Base-by-base conservation (phyloP, 1,140 invertebrate genomes). In the Pseudomyrmex sp. region DNA sequence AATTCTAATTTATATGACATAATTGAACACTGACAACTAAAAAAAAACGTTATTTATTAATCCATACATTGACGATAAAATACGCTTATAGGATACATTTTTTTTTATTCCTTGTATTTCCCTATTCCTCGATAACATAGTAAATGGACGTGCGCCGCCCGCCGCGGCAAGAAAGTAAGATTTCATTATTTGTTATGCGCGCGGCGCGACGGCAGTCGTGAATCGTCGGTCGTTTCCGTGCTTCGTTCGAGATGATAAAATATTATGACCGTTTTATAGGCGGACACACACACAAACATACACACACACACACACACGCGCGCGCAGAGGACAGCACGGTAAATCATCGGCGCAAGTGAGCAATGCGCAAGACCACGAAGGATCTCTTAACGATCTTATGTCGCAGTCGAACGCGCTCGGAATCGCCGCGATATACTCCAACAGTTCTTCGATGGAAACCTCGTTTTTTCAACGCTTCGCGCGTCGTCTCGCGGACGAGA, bases 261-360 rank as follows among this genome's bases (percentile, higher is more conserved):
- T 75, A 88, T 89, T 88, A 89, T 89, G 88, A 89, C 87, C 70
- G 88, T 88, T 89, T 89, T 88, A 88, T 89, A 89, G 88, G 80
- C 66, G 59, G 35, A 82, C 87, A 75, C 68, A 35, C 35, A 35
- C 4, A 35, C 2, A 35, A 0, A 35, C 4, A 35, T 0, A 4
- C 26, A 5, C 26, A 35, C 5, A 35, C 26, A 35, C 26, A 35
- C 5, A 35, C 5, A 7, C 35, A 7, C 5, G 7, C 5, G 5
- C 35, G 7, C 35, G 5, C 5, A 35, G 5, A 7, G 35, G 84
- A 88, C 84, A 88, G 84, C 69, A 72, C 84, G 86, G 80, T 89
- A 88, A 89, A 89, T 89, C 87, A 88, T 88, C 61, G 83, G 26
- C 74, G 70, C 70, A 72, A 84, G 84, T 75, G 44, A 84, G 80